Percentiles rank a stretch among this genome's conserved stretches.
Conservation (phyloP, 2,888 invertebrate species). For the Myathropa florea region DNA sequence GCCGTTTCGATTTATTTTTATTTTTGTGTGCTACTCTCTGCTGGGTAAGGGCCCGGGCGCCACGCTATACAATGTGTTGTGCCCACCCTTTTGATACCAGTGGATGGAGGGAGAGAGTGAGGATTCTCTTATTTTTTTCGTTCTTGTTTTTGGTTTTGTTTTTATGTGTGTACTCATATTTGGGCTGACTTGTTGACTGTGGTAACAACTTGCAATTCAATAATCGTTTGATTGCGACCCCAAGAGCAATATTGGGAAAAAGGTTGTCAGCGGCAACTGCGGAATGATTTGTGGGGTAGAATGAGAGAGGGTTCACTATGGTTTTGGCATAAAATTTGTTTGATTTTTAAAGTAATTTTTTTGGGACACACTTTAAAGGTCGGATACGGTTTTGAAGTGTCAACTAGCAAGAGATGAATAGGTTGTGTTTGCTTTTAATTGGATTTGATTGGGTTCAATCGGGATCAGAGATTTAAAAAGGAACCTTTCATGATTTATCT, state of each 20-base stretch:
- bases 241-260: conserved; percentile 68
- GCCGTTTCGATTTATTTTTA: conserved; percentile 68
- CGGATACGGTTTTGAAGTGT: background rate
- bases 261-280: conserved; percentile 69
- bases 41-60: conserved; percentile 19
- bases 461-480: background rate
- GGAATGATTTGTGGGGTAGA: conserved; percentile 61
- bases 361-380: background rate
- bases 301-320: background rate
- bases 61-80: conserved; percentile 8
- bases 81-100: conserved; percentile 33
- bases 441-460: background rate
- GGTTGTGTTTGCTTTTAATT: background rate
- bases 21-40: conserved; percentile 22
- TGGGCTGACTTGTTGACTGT: conserved; percentile 69
- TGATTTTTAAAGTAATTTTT: background rate
- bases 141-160: conserved; percentile 29
- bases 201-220: conserved; percentile 71
- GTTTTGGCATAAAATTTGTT: background rate
- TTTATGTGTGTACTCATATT: conserved; percentile 56
- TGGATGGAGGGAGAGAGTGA: conserved; percentile 23
- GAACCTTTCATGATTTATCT: too few species aligned
- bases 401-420: background rate
- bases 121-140: conserved; percentile 1
- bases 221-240: conserved; percentile 71